A percentile compares a stretch with the other conserved stretches of the same genome.
Conservation (phyloP, 2,888 invertebrate genomes). For the Myathropa florea region DNA sequence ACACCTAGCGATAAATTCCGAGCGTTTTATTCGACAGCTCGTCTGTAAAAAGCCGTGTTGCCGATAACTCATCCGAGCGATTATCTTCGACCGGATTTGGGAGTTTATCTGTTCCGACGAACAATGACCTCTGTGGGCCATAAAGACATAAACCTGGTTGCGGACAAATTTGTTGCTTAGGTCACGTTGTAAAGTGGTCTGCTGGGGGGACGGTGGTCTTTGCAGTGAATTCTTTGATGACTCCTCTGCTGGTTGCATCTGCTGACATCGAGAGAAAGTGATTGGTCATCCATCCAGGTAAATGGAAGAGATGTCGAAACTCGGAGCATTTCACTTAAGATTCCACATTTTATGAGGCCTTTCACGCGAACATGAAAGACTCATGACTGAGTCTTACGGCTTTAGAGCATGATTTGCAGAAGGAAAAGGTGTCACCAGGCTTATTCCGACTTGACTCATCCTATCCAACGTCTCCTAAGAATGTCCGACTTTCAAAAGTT, state of each 20-base stretch:
- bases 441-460: too few species aligned
- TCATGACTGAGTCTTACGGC: background rate
- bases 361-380: background rate
- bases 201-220: background rate
- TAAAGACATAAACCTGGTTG: conserved; percentile 53
- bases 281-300: background rate
- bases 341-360: background rate
- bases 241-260: background rate
- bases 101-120: conserved; percentile 16
- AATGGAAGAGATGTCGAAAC: background rate
- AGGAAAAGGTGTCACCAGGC: too few species aligned
- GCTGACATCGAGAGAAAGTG: background rate
- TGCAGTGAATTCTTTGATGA: too few species aligned
- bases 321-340: background rate
- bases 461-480: too few species aligned
- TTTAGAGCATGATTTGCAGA: background rate
- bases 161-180: conserved; percentile 53
- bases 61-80: conserved; percentile 45
- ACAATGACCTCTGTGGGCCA: conserved; percentile 40
- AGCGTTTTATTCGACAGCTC: conserved; percentile 47
- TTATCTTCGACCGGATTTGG: conserved; percentile 22
- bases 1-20: conserved; percentile 33
- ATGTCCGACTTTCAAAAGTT: too few species aligned
- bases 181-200: background rate
- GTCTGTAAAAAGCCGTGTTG: conserved; percentile 36